phyloP scores from a whole-genome alignment of 2,888 invertebrate species.

The Meganola albula region DNA sequence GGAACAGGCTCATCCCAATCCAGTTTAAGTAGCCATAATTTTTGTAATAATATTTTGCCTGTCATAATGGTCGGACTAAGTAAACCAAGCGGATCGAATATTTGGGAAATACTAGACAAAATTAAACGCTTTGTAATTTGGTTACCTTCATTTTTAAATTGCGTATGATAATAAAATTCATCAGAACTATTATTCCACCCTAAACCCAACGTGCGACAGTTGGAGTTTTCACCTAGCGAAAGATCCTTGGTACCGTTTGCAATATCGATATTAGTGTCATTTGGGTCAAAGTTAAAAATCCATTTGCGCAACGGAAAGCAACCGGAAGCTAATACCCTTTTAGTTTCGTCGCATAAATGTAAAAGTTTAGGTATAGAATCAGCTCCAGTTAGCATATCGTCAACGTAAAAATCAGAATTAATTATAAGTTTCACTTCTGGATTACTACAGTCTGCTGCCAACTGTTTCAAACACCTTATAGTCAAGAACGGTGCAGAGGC shows the following conservation, averaged over 20 bases:
- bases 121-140: slow-evolving; percentile 2
- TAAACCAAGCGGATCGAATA: slow-evolving; percentile 5
- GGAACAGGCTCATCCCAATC: slow-evolving; percentile 6
- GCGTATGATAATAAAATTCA: slow-evolving; percentile 1
- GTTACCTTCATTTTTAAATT: neutral
- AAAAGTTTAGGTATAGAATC: neutral
- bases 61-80: neutral
- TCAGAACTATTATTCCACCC: slow-evolving; percentile 3
- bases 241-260: neutral
- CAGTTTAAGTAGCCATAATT: slow-evolving; percentile 4
- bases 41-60: slow-evolving; percentile 1
- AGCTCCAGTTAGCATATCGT: neutral
- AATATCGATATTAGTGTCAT: neutral
- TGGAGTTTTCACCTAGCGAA: neutral
- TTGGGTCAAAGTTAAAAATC: slow-evolving; percentile 2
- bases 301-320: slow-evolving; percentile 5
- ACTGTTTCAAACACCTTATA: neutral
- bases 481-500: slow-evolving; percentile 2
- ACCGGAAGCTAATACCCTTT: neutral
- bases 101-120: slow-evolving; percentile 4
- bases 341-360: neutral
- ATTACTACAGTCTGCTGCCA: neutral
- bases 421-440: neutral
- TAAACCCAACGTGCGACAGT: slow-evolving; percentile 3
- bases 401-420: neutral